Evolutionary conservation across 2,113 vertebrate species (phyloP), one percentile per base, ranked within the genome.

Genomic region (Mus pahari): DNA sequence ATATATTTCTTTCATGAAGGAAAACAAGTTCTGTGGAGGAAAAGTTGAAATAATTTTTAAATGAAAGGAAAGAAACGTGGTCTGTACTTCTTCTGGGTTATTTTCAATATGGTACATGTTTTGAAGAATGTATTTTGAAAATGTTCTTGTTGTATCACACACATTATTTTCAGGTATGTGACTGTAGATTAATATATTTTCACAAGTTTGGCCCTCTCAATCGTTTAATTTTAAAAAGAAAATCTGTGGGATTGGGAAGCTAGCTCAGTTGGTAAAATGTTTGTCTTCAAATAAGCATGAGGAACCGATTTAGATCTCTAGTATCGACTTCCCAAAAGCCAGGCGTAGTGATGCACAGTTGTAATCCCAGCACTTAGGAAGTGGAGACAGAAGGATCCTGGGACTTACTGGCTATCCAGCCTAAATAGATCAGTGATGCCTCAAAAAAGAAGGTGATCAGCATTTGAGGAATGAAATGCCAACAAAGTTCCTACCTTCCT

Each of bases 1-100:
- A 58, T 89, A 60, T 91, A 86, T 94, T 94, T 62, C 81, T 60
- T 94, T 92, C 53, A 13, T 28, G 68, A 70, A 74, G 8, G 74
- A 86, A 88, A 64, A 45, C n/a, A 92, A 73, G 28, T 53, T 48
- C 22, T 90, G 75, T 88, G 50, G 58, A 60, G 62, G 68, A 90
- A 94, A 87, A 20, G 7, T 81, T 71, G n/a, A 66, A 92, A 58
- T 87, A 83, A 88, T 50, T 84, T 19, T 20, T 78, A 75, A 55
- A 50, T 48, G 62, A 55, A 87, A 86, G 83, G 42, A n/a, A 90
- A 92, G 31, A 92, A 83, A 86, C 77, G 31, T 90, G 20, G 60
- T 78, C 62, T 77, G 20, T 86, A 55, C 31, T 66, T 78, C 17
- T 42, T 78, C 17, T 42, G 62, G 39, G n/a, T 14, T 31, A 42